These are phyloP conservation scores for Lysandra coridon DNA, from an alignment of 2,888 invertebrate genomes.

Conservation along the genomic window DNA sequence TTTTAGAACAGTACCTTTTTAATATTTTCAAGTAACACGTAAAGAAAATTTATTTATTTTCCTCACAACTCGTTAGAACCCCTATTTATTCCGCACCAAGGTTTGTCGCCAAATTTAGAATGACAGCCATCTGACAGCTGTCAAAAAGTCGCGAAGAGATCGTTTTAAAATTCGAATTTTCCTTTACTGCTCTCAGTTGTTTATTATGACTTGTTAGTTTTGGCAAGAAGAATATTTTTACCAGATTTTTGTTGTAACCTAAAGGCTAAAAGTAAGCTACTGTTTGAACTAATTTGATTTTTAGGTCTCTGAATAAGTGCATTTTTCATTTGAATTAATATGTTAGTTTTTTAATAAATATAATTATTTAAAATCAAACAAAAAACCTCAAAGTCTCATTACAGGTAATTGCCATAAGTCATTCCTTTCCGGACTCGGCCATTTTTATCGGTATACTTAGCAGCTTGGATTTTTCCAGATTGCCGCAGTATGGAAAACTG, in stretches of 20 bases:
- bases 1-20: too few relatives aligned
- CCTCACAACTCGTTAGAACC: background rate
- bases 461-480: too few relatives aligned
- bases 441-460: too few relatives aligned
- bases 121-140: constrained; percentile 21
- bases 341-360: too few relatives aligned
- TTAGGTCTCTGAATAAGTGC: background rate
- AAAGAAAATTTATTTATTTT: background rate
- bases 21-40: background rate
- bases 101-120: constrained; percentile 17
- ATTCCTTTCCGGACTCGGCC: too few relatives aligned
- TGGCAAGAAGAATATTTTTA: background rate
- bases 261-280: background rate
- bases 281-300: background rate
- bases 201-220: background rate
- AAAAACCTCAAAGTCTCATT: too few relatives aligned
- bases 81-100: background rate
- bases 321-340: background rate
- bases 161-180: background rate
- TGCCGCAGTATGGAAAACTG: too few relatives aligned
- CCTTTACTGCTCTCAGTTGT: background rate
- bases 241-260: background rate
- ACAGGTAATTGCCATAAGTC: too few relatives aligned
- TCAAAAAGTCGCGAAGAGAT: constrained; percentile 13
- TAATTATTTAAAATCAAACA: too few relatives aligned